Conservation (phyloP, 1,140 invertebrate species). For the Trinorchestia longiramus region DNA sequence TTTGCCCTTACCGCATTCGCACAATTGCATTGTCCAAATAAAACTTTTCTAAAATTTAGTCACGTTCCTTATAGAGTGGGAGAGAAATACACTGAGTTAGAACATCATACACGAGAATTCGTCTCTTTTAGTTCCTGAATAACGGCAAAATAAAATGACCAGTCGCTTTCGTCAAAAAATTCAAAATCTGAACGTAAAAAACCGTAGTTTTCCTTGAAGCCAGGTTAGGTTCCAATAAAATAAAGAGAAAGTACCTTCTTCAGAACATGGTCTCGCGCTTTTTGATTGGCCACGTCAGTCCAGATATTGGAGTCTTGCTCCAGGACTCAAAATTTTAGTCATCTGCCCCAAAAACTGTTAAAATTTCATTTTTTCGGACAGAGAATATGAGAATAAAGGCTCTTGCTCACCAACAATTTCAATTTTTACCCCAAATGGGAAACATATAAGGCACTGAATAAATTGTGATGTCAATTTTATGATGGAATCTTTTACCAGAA, state of each 20-base stretch:
- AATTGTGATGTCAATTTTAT: too few relatives aligned
- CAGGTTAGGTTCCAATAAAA: background rate
- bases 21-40: too few relatives aligned
- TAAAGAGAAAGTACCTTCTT: background rate
- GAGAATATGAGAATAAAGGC: background rate
- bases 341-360: background rate
- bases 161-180: background rate
- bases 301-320: background rate
- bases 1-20: too few relatives aligned
- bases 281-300: background rate
- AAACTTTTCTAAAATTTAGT: too few relatives aligned
- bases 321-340: background rate
- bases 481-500: too few relatives aligned
- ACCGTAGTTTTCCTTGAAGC: background rate
- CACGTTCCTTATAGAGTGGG: too few relatives aligned
- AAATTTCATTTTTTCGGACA: background rate
- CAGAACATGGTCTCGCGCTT: background rate
- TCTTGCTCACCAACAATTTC: too few relatives aligned
- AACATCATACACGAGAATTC: background rate
- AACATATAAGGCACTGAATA: too few relatives aligned
- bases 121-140: background rate
- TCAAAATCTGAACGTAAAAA: background rate
- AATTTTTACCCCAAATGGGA: too few relatives aligned
- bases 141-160: background rate
- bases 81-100: too few relatives aligned